Conservation (phyloP, 2,113 vertebrate species). For the Myrmophylax atrothorax region DNA sequence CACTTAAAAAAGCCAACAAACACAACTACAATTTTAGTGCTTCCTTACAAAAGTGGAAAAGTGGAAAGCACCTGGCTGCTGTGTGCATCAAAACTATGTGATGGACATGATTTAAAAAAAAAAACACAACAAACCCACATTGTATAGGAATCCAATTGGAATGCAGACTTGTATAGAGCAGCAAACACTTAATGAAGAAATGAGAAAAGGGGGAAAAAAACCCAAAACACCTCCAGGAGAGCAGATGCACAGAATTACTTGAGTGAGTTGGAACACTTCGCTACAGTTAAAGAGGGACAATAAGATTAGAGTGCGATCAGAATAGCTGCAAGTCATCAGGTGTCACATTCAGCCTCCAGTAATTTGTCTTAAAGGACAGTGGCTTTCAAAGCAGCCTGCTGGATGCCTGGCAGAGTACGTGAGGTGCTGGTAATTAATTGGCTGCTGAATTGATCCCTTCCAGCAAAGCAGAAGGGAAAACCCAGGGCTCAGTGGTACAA, state of each 20-base stretch:
- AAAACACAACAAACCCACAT: background rate
- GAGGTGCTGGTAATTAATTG: slow-evolving; percentile 46
- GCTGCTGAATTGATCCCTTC: slow-evolving; percentile 38
- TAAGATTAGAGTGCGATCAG: background rate
- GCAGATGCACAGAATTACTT: background rate
- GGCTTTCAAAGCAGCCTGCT: slow-evolving; percentile 15
- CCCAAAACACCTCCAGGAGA: background rate
- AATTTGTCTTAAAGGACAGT: background rate
- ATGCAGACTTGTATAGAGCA: background rate
- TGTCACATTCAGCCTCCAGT: background rate
- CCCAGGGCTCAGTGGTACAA: rapidly evolving
- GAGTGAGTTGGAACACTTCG: background rate
- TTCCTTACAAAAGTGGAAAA: background rate
- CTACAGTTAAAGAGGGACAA: background rate
- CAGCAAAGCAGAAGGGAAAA: slow-evolving; percentile 14
- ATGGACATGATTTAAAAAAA: background rate
- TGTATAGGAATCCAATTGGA: background rate
- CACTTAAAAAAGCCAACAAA: background rate
- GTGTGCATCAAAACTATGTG: background rate
- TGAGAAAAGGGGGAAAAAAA: background rate
- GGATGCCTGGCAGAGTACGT: background rate
- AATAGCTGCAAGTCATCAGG: slow-evolving; percentile 22
- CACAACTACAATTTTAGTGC: background rate
- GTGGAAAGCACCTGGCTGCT: background rate
- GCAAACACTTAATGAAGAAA: background rate